Conservation (phyloP, 2,113 vertebrate species). For the Myrmecophaga tridactyla region DNA sequence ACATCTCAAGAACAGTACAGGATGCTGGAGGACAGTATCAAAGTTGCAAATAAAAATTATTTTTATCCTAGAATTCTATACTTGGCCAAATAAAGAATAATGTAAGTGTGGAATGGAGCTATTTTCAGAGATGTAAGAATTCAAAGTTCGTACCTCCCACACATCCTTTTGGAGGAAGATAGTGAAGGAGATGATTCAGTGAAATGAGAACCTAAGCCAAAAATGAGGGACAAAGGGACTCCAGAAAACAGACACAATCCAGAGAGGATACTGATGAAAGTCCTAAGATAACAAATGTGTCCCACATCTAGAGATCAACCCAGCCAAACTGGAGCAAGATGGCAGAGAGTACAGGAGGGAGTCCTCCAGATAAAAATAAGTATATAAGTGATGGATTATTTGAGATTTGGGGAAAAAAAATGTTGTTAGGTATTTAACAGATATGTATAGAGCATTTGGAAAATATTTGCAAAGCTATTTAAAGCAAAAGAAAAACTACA, state of each 20-base stretch:
- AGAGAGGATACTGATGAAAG: background rate
- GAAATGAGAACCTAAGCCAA: slow-evolving; percentile 58
- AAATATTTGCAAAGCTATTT: background rate
- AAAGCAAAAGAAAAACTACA: slow-evolving; percentile 6
- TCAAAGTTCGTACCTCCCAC: slow-evolving; percentile 62
- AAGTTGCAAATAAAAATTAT: slow-evolving; percentile 51
- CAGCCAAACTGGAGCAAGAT: background rate
- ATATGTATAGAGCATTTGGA: background rate
- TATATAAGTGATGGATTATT: background rate
- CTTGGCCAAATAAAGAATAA: slow-evolving; percentile 50
- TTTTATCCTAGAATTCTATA: slow-evolving; percentile 47
- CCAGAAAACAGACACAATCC: background rate
- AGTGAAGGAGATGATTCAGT: slow-evolving; percentile 73
- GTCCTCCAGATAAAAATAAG: background rate
- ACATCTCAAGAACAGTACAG: background rate
- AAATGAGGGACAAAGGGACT: slow-evolving; percentile 13
- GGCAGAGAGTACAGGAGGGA: background rate
- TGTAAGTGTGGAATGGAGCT: slow-evolving; percentile 44
- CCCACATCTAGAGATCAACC: background rate
- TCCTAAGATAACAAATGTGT: background rate
- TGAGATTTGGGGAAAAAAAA: background rate
- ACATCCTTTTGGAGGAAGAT: slow-evolving; percentile 59
- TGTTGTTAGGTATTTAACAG: background rate
- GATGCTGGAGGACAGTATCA: background rate
- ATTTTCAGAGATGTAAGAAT: slow-evolving; percentile 61